phyloP scores from a whole-genome alignment of 92 coral and sea anemone species.

The Paragorgia papillata region DNA sequence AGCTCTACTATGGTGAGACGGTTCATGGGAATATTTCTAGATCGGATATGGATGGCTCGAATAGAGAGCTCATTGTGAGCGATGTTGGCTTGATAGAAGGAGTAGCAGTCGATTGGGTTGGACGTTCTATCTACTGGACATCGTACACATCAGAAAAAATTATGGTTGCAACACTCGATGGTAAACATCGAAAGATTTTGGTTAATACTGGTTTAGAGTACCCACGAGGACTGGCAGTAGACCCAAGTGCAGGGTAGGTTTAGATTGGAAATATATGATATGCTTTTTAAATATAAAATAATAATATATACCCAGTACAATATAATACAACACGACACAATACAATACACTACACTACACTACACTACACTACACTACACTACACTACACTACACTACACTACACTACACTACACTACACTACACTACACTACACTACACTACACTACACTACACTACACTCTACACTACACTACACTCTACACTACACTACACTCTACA shows the following conservation, averaged over 20 bases:
- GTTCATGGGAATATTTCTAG: constrained; percentile 6
- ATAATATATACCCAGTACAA: too few species aligned
- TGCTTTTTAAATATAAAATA: too few species aligned
- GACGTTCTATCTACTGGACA: constrained; percentile 60
- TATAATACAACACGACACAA: too few species aligned
- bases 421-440: too few species aligned
- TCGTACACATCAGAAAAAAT: constrained; percentile 45
- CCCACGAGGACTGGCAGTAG: constrained; percentile 65
- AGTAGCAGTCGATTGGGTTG: constrained; percentile 68
- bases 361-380: too few species aligned
- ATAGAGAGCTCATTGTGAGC: constrained; percentile 20
- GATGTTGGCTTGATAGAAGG: constrained; percentile 44
- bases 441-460: too few species aligned
- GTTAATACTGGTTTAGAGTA: constrained; percentile 30
- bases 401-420: too few species aligned
- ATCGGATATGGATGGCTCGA: background rate
- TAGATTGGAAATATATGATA: background rate
- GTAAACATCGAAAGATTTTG: constrained; percentile 44
- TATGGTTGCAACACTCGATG: constrained; percentile 56
- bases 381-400: too few species aligned
- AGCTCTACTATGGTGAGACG: constrained; percentile 56
- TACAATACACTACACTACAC: too few species aligned
- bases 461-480: too few species aligned
- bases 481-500: too few species aligned
- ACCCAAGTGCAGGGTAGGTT: constrained; percentile 69